Evolutionary conservation across 2,888 invertebrate species (phyloP), one percentile per base, ranked within the genome.

Genomic region (Sthenelais limicola): DNA sequence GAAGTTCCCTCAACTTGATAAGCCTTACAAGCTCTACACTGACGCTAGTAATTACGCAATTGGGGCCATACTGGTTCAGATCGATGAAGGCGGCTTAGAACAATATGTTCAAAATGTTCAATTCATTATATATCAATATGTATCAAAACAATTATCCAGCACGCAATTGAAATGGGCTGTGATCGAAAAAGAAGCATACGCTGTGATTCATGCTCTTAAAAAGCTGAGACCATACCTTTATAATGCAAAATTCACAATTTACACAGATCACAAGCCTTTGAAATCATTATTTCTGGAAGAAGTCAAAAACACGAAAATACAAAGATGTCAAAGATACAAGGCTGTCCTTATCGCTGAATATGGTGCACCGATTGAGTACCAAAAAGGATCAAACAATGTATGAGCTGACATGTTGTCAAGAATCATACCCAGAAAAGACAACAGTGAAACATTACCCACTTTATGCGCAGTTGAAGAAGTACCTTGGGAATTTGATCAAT

Each of bases 271-370:
- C 49, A 67, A 71, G 47, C 74, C 74, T 0, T 32, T 74, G 24
- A 71, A 67, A n/a, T 74, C 71, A 18, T 12, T 71, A 0, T 74
- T 75, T 24, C 47, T 32, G 1, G 35, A 58, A 15, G 71, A 75
- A 35, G 54, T 73, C 18, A 58, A 68, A 21, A 75, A 75, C 30
- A 73, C 75, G 1, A 71, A 68, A 30, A 68, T 75, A 0, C 75
- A 75, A 68, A 26, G 73, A 1, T 75, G 75, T n/a, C n/a, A n/a
- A n/a, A n/a, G n/a, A n/a, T n/a, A n/a, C n/a, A n/a, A n/a, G 75
- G 73, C 68, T 1, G 73, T 75, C 0, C 26, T 74, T 9, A 1
- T 75, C 15, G 73, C 73, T 12, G 75, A 75, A 56, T 75, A 58
- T 32, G 75, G 71, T 1, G 71, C 68, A 18, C 74, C 49, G 0